These are phyloP conservation scores for Brotula barbata DNA, from an alignment of 2,797 vertebrate genomes.

Conservation along the genomic window DNA sequence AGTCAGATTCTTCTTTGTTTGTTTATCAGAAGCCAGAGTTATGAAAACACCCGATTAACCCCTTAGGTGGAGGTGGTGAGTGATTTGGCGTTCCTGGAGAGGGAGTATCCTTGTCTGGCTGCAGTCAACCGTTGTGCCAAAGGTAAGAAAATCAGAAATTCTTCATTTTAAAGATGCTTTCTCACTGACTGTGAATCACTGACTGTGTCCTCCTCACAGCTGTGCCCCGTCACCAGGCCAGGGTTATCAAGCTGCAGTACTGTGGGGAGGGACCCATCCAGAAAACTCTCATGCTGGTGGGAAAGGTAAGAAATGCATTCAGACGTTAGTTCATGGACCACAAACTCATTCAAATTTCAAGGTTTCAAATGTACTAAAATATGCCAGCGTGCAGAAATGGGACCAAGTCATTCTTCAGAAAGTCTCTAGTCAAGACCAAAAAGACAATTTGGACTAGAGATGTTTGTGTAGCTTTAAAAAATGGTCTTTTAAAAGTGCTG, in stretches of 20 bases:
- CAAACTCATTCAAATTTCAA: neutral
- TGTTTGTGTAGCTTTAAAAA: too few relatives aligned
- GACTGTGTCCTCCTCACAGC: conserved; percentile 49
- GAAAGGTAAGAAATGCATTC: conserved; percentile 73
- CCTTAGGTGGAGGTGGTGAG: conserved; percentile 77
- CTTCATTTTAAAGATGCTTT: neutral
- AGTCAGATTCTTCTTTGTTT: neutral
- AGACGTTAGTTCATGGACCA: too few relatives aligned
- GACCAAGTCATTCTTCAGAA: too few relatives aligned
- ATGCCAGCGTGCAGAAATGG: too few relatives aligned
- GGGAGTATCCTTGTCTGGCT: conserved; percentile 82
- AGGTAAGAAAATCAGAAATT: conserved; percentile 56
- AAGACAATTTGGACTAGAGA: too few relatives aligned
- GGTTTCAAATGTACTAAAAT: too few relatives aligned
- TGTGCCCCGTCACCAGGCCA: conserved; percentile 81
- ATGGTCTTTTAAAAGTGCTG: too few relatives aligned
- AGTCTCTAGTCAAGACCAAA: too few relatives aligned
- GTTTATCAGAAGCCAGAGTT: too few relatives aligned
- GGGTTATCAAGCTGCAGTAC: conserved; percentile 82
- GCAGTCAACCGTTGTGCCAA: conserved; percentile 85
- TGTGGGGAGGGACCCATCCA: conserved; percentile 76
- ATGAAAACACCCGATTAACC: too few relatives aligned
- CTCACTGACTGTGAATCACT: too few relatives aligned
- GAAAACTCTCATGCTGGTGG: conserved; percentile 82
- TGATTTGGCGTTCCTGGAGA: conserved; percentile 71